A percentile compares a stretch with the other conserved stretches of the same genome.
Evolutionary conservation across 2,113 vertebrate genomes (phyloP).

Genomic region (Siniperca knerii): DNA sequence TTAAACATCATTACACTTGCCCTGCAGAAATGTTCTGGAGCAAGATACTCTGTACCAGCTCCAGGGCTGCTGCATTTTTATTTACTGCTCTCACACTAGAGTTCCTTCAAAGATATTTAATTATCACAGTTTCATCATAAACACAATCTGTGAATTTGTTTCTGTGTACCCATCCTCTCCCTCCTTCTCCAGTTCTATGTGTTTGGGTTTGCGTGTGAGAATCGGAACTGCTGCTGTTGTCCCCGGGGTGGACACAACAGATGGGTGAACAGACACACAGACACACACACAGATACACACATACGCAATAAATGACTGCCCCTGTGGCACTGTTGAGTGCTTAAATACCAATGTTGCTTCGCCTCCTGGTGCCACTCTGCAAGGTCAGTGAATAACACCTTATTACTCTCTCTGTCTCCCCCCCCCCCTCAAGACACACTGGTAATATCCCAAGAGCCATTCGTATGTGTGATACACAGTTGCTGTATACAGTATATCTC

Average conservation of each 20-base stretch:
- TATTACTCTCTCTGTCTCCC: constrained; percentile 17
- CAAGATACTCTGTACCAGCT: constrained; percentile 10
- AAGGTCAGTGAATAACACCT: constrained; percentile 60
- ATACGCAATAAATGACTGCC: constrained; percentile 48
- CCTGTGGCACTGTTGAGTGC: constrained; percentile 53
- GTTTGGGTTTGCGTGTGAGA: constrained; percentile 2
- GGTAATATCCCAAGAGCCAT: not conserved
- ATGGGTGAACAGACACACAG: constrained; percentile 51
- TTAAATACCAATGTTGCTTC: constrained; percentile 58
- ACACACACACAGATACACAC: constrained; percentile 14
- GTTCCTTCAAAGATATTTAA: constrained; percentile 53
- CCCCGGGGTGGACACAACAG: constrained; percentile 55
- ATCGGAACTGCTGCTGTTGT: constrained; percentile 47
- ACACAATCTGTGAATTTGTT: constrained; percentile 56
- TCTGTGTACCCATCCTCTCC: not conserved
- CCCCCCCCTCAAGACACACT: not conserved
- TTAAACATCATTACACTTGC: constrained; percentile 36
- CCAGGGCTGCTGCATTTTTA: constrained; percentile 3
- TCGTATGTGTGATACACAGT: not conserved
- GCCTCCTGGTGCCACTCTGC: constrained; percentile 53
- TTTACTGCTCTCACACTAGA: constrained; percentile 34
- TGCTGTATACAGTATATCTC: constrained; percentile 10
- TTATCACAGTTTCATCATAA: constrained; percentile 50
- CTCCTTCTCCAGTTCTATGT: not conserved
- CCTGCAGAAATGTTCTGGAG: constrained; percentile 36